Base-by-base conservation (phyloP, 2,797 vertebrate species). In the Girardinus metallicus region DNA sequence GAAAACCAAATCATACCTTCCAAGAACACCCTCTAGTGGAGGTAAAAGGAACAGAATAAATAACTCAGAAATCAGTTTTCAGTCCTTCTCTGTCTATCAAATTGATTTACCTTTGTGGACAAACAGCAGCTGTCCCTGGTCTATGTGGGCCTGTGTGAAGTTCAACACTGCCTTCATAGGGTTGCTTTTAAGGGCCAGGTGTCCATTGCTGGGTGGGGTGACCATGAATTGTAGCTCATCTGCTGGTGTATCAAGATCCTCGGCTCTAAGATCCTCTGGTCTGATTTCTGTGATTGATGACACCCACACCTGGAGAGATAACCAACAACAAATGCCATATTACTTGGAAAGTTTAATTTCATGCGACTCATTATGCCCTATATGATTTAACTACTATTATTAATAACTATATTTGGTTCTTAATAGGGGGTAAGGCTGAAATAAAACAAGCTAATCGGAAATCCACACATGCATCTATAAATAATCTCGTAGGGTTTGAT, bases 101-200 rank as follows among this genome's bases (percentile, higher is more conserved):
- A 46, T 1, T 15, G 15, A 76, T 94, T 90, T 94, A 98, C 97
- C 97, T 75, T 86, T 95, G 83, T 99, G 97, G 31, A 97, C 94
- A 90, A 98, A 98, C 44, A 98, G 91, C 53, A 99, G 93, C 77
- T 96, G 96, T 0, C 96, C 95, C 62, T 96, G 93, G 71, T 95
- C 94, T 77, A 98, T 95, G 86, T 97, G 95, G 71, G 93, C 88
- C 93, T 98, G 97, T 18, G 97, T 98, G 94, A 99, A 98, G 95
- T 96, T 97, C 84, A 97, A 95, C 85, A 98, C 94, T 0, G 88
- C 93, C 81, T 79, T 94, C 84, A 92, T 95, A 64, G 96, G 95
- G 87, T 94, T 93, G n/a, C 91, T 96, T 90, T 97, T 98, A 80
- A 98, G 89, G 85, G 96, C 95, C 92, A 98, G 92, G 79, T 97